Evolutionary conservation across 2,888 invertebrate genomes (phyloP), one percentile per base, ranked within the genome.

Genomic region (Nephrocerus scutellatus): DNA sequence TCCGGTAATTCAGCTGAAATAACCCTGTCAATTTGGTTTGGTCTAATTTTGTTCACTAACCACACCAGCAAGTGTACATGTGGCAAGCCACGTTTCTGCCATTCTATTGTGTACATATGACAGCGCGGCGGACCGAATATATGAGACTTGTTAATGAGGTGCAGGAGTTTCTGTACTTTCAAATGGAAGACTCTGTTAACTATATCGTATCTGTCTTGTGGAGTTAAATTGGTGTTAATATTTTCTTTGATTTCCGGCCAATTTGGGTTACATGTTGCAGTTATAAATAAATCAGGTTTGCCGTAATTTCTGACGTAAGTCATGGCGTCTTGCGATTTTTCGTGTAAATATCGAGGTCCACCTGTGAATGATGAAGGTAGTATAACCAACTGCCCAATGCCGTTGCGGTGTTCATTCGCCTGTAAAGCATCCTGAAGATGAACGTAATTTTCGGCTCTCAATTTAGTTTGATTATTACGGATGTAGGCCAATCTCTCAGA

Each of bases 21-120:
- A 5, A 49, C 26, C 13, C 20, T 18, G 50, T 54, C 51, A 22
- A 58, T 52, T 47, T 54, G 34, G 28, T 56, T 39, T n/a, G 57
- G 51, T 3, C 26, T 14, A 3, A 57, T 50, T 41, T 48, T 53
- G 6, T 52, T 45, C n/a, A 24, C 30, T 3, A 56, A 42, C 60
- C 59, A 60, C 41, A 53, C 16, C 24, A 62, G 23, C 42, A 52
- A 48, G 36, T 51, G 51, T 10, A 48, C 50, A 36, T 54, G 49
- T 6, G 54, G 59, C 12, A 63, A 37, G n/a, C 56, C 58, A 22
- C 55, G 33, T 39, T 59, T 62, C 37, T 60, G 61, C 51, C 50
- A 53, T 23, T 55, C 52, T n/a, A 51, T 36, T 6, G 50, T 43
- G 36, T 50, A 50, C 52, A 46, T 45, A 36, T 42, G 48, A 26